These are phyloP conservation scores for Gastracanthus pulcherrimus DNA, from an alignment of 2,888 invertebrate species.

Conservation along the genomic window DNA sequence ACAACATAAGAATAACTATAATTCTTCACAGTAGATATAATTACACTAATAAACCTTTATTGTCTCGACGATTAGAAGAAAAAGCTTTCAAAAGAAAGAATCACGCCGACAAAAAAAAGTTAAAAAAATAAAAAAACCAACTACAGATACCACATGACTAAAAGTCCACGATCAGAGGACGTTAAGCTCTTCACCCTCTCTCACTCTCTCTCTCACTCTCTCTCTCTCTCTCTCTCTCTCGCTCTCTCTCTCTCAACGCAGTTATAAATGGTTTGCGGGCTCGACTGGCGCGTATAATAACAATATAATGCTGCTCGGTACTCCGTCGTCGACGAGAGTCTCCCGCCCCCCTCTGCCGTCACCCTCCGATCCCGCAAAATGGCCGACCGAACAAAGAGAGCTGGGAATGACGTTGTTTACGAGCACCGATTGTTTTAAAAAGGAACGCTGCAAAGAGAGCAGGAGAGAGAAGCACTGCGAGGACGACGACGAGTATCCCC, in stretches of 20 bases:
- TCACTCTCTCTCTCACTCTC: neutral
- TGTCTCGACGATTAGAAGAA: neutral
- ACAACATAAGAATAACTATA: neutral
- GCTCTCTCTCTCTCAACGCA: neutral
- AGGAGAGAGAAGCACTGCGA: conserved; percentile 19
- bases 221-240: neutral
- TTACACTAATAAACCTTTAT: neutral
- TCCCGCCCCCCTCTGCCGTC: conserved; percentile 10
- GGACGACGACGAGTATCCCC: conserved; percentile 31
- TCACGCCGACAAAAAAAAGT: neutral
- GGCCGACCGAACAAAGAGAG: conserved; percentile 65
- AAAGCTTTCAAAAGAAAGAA: neutral
- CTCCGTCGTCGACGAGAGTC: neutral
- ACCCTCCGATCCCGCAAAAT: no score
- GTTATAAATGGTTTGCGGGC: conserved; percentile 35
- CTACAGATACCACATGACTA: neutral
- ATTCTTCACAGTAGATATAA: neutral
- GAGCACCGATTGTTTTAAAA: conserved; percentile 69
- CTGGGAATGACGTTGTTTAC: conserved; percentile 72
- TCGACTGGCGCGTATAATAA: conserved; percentile 37
- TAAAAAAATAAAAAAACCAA: no score
- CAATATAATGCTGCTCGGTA: conserved; percentile 21
- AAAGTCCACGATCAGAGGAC: conserved; percentile 12
- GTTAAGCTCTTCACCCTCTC: neutral
- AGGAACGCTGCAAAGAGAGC: conserved; percentile 56